phyloP scores from a whole-genome alignment of 2,888 invertebrate genomes.

The Panzeria rudis region DNA sequence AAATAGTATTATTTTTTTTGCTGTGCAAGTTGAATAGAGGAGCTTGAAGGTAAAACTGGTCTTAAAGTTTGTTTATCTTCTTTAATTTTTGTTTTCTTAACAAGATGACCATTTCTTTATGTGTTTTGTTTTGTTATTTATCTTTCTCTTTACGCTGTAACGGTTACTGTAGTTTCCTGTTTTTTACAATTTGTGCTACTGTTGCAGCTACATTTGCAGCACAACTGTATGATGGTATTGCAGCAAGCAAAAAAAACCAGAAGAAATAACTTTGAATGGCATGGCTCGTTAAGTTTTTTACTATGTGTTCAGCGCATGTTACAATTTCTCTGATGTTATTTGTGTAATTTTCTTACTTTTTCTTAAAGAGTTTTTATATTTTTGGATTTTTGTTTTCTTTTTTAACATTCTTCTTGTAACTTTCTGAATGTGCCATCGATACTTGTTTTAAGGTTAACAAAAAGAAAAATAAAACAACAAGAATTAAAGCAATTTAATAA shows the following conservation, averaged over 20 bases:
- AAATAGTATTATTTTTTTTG: neutral
- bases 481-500: neutral
- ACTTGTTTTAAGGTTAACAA: neutral
- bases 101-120: conserved; percentile 30
- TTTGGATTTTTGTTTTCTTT: neutral
- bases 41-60: conserved; percentile 57
- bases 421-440: conserved; percentile 8
- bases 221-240: conserved; percentile 19
- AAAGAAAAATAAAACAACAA: neutral
- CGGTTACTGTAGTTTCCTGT: conserved; percentile 71
- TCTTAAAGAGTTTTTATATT: conserved; percentile 3
- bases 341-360: conserved; percentile 24
- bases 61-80: conserved; percentile 53
- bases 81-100: conserved; percentile 17
- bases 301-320: conserved; percentile 54
- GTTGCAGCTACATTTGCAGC: conserved; percentile 22
- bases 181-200: conserved; percentile 52
- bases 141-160: conserved; percentile 44
- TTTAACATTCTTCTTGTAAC: conserved; percentile 29
- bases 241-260: conserved; percentile 8
- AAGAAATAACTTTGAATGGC: neutral
- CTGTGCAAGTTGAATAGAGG: conserved; percentile 12
- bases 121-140: conserved; percentile 15
- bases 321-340: conserved; percentile 60
- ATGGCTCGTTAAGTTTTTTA: conserved; percentile 61